Evolutionary conservation across 1,140 invertebrate genomes (phyloP), one percentile per base, ranked within the genome.

Genomic region (Tyrophagus putrescentiae): DNA sequence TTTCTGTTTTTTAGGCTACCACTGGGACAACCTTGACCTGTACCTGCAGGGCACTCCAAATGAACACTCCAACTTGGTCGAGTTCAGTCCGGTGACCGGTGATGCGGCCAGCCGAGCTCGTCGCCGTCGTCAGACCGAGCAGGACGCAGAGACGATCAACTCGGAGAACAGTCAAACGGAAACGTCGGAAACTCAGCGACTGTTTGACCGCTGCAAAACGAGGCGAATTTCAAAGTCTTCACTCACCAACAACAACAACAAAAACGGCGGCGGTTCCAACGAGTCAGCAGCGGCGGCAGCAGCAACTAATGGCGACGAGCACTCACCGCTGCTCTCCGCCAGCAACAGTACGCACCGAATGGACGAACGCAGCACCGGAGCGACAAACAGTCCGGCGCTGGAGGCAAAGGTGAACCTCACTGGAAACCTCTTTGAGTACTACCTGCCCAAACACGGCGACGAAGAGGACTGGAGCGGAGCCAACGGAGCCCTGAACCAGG

Each of bases 371-470:
- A 13, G 13, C 21, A 48, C 31, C 45, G 45, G 31, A 25, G 21
- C 7, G 13, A 29, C 18, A 7, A 25, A 7, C 7, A 18, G 7
- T 29, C 7, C 7, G 7, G 23, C 45, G 31, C 45, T 18, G 18
- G 7, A 7, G 18, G 45, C 45, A 13, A 48, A 18, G 18, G 45
- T 48, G 7, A 18, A 48, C 31, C 45, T 48, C 13, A 25, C 45
- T 7, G 45, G 45, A 34, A 54, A 54, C 27, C 21, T 27, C 18
- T 11, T 54, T 11, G 52, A 54, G 27, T 27, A 27, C 25, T 54
- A 54, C 39, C 52, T 54, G 27, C 52, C 52, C 13, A 54, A 54
- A 33, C 52, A 54, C 27, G 52, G 39, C 25, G 28, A 31, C 25
- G 27, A 54, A 13, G 21, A 50, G 27, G 45, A 6, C n/a, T n/a